Evolutionary conservation across 2,888 invertebrate genomes (phyloP).

Genomic region (Urechis unicinctus): DNA sequence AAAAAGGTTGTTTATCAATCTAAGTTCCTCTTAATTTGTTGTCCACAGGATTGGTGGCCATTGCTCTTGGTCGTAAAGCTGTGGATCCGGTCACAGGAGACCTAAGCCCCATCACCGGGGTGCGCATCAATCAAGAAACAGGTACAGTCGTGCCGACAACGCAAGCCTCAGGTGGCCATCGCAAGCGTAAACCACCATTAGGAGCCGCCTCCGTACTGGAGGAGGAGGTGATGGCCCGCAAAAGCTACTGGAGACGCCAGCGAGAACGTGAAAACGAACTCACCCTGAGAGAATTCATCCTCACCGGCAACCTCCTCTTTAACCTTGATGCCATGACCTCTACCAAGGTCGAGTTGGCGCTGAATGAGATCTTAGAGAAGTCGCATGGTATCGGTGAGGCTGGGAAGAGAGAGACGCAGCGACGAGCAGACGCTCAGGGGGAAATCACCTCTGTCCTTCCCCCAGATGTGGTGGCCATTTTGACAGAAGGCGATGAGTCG

Average conservation of each 20-base stretch:
- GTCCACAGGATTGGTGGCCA: constrained; percentile 38
- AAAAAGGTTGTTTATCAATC: no score
- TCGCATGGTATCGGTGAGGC: constrained; percentile 31
- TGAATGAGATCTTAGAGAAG: constrained; percentile 10
- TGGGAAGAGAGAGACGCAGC: constrained; percentile 35
- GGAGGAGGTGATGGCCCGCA: constrained; percentile 39
- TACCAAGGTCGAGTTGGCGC: constrained; percentile 11
- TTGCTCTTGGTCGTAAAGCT: constrained; percentile 36
- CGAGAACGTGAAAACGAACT: constrained; percentile 35
- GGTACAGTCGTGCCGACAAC: constrained; percentile 40
- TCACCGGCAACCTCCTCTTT: constrained; percentile 29
- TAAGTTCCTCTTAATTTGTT: neutral
- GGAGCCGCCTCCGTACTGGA: constrained; percentile 36
- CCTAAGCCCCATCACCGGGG: constrained; percentile 39
- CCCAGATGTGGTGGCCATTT: constrained; percentile 34
- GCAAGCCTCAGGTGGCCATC: constrained; percentile 33
- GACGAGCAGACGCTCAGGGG: constrained; percentile 36
- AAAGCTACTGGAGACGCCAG: constrained; percentile 42
- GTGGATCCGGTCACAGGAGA: constrained; percentile 43
- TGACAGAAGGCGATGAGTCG: constrained; percentile 28
- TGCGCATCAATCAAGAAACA: constrained; percentile 33
- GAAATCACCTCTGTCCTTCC: constrained; percentile 36
- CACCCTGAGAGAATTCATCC: constrained; percentile 29
- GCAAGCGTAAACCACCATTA: constrained; percentile 37
- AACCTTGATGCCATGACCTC: constrained; percentile 29